Conservation (phyloP, 2,888 invertebrate genomes). For the Synanthedon myopaeformis region DNA sequence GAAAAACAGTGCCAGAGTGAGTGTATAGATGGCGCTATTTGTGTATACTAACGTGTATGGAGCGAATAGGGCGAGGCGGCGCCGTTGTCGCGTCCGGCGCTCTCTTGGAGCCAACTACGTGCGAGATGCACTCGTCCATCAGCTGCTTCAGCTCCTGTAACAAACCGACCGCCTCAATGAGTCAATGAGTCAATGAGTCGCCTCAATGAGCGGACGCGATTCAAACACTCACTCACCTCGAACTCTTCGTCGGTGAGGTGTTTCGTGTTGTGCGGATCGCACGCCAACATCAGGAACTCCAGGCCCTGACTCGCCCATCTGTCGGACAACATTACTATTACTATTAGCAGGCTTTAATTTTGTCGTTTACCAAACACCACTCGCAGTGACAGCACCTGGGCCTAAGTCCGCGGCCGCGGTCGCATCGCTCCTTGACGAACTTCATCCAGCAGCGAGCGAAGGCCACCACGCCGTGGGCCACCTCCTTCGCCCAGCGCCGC, state of each 20-base stretch:
- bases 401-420: conserved; percentile 81
- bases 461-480: conserved; percentile 42
- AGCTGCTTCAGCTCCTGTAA: conserved; percentile 72
- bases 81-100: conserved; percentile 37
- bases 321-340: conserved; percentile 1
- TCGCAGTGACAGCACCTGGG: conserved; percentile 59
- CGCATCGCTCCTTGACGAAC: conserved; percentile 87
- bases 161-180: conserved; percentile 77
- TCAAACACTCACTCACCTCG: conserved; percentile 54
- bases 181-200: too few species aligned
- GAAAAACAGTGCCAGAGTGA: conserved; percentile 24
- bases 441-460: conserved; percentile 86
- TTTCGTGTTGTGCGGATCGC: conserved; percentile 85
- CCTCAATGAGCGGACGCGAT: too few species aligned
- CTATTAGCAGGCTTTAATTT: too few species aligned
- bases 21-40: conserved; percentile 17
- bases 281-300: conserved; percentile 87
- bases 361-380: too few species aligned
- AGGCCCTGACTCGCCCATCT: conserved; percentile 92
- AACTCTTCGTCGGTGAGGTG: conserved; percentile 83
- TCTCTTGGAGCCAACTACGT: conserved; percentile 80
- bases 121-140: conserved; percentile 89
- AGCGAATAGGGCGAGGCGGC: conserved; percentile 27
- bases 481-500: conserved; percentile 32
- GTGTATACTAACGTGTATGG: conserved; percentile 9